Evolutionary conservation across 2,113 vertebrate genomes (phyloP), one percentile per base, ranked within the genome.

Genomic region (Oryzias curvinotus): DNA sequence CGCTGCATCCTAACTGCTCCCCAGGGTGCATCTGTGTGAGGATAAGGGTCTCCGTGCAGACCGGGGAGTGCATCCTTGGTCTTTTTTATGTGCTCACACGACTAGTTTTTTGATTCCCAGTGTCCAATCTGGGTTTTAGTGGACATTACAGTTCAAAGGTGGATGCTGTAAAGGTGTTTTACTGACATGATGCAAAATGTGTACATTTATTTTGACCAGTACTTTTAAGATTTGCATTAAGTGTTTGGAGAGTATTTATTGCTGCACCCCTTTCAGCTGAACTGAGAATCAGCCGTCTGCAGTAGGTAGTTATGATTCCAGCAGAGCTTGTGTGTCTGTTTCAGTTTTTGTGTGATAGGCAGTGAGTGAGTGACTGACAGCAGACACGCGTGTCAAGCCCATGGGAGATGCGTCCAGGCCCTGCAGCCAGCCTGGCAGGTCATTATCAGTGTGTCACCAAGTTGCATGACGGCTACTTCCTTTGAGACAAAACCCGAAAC

Each of bases 361-460:
- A 59, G 57, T 46, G 48, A 65, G 60, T 66, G 75, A 79, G 50
- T 85, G 85, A 88, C 81, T 85, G 87, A 87, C 82, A 87, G 43
- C 50, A 67, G 66, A 78, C 82, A 52, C 62, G 74, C 65, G 84
- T 64, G 79, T 74, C 71, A 65, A 65, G 68, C 85, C 77, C 69
- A 55, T 48, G 61, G 64, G 66, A 81, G 60, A 82, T 61, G 18
- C 26, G 69, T 54, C 48, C 71, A 61, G 77, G 64, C 73, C 68
- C 64, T 49, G 49, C 76, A 80, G 67, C 72, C 74, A 82, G 82
- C 80, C 83, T 86, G 85, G 85, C 82, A 84, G 84, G 88, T 89
- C 88, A 90, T 91, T 92, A 90, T 89, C 87, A 89, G 81, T 79
- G 81, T 90, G 87, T 89, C 88, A 87, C 84, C 73, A 67, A 25